These are phyloP conservation scores for Eupsilia transversa DNA, from an alignment of 2,888 invertebrate genomes.

Conservation along the genomic window DNA sequence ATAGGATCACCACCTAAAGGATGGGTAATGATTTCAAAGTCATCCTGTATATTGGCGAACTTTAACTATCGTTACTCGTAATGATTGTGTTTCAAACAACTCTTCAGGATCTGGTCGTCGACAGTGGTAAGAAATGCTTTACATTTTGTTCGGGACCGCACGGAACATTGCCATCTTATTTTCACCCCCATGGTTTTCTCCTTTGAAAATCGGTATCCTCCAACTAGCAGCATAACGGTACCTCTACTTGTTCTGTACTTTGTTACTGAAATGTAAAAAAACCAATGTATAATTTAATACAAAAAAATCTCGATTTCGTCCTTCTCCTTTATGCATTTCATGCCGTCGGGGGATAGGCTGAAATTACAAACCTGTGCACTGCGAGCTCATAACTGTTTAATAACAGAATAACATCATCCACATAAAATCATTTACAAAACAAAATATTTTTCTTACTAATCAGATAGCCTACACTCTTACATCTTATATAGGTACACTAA, in stretches of 20 bases:
- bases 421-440: neutral
- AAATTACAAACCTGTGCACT: neutral
- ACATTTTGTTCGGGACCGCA: slow-evolving; percentile 66
- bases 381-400: neutral
- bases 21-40: neutral
- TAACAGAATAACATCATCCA: neutral
- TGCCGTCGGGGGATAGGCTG: neutral
- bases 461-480: neutral
- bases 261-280: slow-evolving; percentile 49
- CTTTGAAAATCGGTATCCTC: slow-evolving; percentile 64
- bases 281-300: neutral
- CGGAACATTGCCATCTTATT: slow-evolving; percentile 78
- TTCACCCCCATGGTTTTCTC: slow-evolving; percentile 62
- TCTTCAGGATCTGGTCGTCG: slow-evolving; percentile 53
- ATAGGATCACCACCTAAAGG: no score
- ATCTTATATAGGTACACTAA: no score
- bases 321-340: neutral
- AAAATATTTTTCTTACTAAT: neutral
- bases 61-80: slow-evolving; percentile 8
- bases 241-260: slow-evolving; percentile 65
- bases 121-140: slow-evolving; percentile 62
- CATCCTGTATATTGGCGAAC: neutral
- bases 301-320: neutral
- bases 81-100: slow-evolving; percentile 62
- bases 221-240: slow-evolving; percentile 62